Base-by-base conservation (phyloP, 2,888 invertebrate species). In the Sialis lutaria region DNA sequence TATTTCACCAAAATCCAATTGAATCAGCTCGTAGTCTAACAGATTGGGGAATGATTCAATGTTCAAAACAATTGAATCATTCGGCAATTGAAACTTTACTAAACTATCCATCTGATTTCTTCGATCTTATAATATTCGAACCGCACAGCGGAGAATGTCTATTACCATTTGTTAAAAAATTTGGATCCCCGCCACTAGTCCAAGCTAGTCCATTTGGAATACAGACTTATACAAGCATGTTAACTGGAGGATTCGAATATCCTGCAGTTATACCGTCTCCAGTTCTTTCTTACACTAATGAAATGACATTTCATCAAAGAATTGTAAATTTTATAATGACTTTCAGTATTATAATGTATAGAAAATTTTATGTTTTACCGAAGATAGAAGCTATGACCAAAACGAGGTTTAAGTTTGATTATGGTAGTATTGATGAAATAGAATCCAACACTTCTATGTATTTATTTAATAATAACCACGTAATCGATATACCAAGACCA, bases 401-500 rank as follows among this genome's bases (percentile, higher is more conserved):
- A 48, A 34, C 47, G 12, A 39, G 45, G 12, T 50, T 50, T 41
- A 47, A 47, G 8, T 10, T 46, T 4, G 44, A 47, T 40, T 31
- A 40, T 5, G 50, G 12, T 22, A 12, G 30, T 22, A 9, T 51
- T 6, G 41, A 33, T 6, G 50, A 54, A 22, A 45, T 58, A 9
- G 53, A 54, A 45, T 52, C 53, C 31, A 53, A 53, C 35, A 54
- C 61, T 12, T 54, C 56, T n/a, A 45, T 63, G 32, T 46, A 60
- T 5, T 50, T 65, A 32, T 50, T 56, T 1, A 63, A 63, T 52
- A 53, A 54, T 32, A 55, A 60, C 53, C 55, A 57, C 5, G 48
- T 56, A 6, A 50, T 62, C 9, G 55, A 58, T 52, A 56, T 55
- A 48, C 55, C 61, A 1, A 56, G 57, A 51, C 53, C 59, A 0